Percentiles rank a stretch among this genome's conserved stretches.
phyloP scores from a whole-genome alignment of 2,888 invertebrate genomes.

The Argynnis bischoffii region DNA sequence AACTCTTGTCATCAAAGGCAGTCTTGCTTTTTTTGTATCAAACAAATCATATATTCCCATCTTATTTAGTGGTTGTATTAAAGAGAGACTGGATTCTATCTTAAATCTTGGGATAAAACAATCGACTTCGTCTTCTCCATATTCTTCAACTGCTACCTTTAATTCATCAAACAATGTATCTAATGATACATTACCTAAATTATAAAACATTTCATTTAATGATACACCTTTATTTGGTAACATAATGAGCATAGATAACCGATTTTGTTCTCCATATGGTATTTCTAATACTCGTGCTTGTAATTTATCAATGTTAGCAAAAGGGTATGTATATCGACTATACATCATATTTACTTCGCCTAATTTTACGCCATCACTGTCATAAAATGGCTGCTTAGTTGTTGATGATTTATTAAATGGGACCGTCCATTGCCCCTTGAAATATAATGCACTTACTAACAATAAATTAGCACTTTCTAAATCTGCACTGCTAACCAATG shows the following conservation, averaged over 20 bases:
- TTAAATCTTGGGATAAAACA: constrained; percentile 85
- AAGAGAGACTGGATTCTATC: constrained; percentile 80
- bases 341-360: constrained; percentile 90
- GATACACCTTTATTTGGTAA: constrained; percentile 83
- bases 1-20: constrained; percentile 74
- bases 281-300: constrained; percentile 85
- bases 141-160: constrained; percentile 71
- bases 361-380: constrained; percentile 74
- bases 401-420: constrained; percentile 84
- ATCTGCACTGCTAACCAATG: constrained; percentile 61
- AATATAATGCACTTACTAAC: constrained; percentile 85
- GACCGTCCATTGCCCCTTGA: constrained; percentile 87
- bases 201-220: constrained; percentile 76
- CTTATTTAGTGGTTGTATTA: constrained; percentile 75
- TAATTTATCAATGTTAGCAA: constrained; percentile 78
- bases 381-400: constrained; percentile 76
- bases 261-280: constrained; percentile 83
- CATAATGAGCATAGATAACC: constrained; percentile 85
- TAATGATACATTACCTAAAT: constrained; percentile 71
- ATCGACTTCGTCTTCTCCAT: constrained; percentile 84
- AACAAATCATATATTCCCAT: constrained; percentile 82
- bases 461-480: constrained; percentile 81
- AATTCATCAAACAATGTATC: constrained; percentile 78
- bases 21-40: constrained; percentile 56
- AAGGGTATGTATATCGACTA: constrained; percentile 82